These are phyloP conservation scores for Dromius quadrimaculatus DNA, from an alignment of 2,888 invertebrate genomes.

Conservation along the genomic window DNA sequence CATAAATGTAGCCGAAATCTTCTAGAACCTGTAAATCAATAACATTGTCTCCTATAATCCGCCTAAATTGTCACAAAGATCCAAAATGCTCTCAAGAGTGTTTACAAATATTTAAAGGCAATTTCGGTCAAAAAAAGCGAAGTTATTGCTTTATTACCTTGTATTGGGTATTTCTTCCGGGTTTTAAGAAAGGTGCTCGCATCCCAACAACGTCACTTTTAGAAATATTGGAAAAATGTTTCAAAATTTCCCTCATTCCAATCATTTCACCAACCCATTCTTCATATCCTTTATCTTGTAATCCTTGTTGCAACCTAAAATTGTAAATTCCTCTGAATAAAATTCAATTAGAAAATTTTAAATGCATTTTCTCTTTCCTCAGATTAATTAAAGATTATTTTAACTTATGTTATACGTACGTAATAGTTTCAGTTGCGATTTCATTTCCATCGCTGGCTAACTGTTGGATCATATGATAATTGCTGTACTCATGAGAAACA, in stretches of 20 bases:
- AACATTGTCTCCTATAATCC: no score
- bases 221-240: conserved; percentile 85
- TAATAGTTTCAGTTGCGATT: conserved; percentile 78
- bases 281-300: conserved; percentile 91
- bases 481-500: conserved; percentile 91
- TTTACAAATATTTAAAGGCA: conserved; percentile 8
- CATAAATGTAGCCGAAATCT: conserved; percentile 93
- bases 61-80: no score
- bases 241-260: conserved; percentile 90
- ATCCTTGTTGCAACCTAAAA: conserved; percentile 78
- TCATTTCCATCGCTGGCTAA: conserved; percentile 92
- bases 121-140: no score
- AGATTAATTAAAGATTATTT: conserved; percentile 69
- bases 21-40: conserved; percentile 87
- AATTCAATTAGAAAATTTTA: conserved; percentile 1
- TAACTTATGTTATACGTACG: conserved; percentile 76
- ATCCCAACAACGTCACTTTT: conserved; percentile 87
- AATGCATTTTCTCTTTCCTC: conserved; percentile 68
- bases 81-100: no score
- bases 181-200: conserved; percentile 90
- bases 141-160: no score
- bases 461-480: conserved; percentile 93
- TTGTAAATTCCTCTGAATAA: neutral
- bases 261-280: conserved; percentile 96
- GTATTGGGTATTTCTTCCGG: conserved; percentile 93